Evolutionary conservation across 2,113 vertebrate genomes (phyloP), one percentile per base, ranked within the genome.

Genomic region (Hystrix brachyura): DNA sequence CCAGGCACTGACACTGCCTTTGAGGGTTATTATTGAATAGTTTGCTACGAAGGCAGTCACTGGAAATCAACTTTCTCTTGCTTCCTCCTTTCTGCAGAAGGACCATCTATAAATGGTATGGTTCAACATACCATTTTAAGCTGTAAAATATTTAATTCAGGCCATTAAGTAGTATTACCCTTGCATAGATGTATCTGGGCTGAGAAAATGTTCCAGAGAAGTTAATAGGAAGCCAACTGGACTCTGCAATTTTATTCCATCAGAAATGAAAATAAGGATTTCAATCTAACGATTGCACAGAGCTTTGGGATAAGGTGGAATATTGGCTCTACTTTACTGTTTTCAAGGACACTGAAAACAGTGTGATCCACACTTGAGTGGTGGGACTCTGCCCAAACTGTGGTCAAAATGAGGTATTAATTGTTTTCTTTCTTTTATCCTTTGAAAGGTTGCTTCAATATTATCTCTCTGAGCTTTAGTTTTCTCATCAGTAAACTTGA

Each of bases 11-110:
- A 98, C 91, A 90, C 91, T 97, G 84, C 93, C 86, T 53, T 67
- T 59, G 57, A 87, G 38, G 67, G 53, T 85, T 79, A 67, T 87
- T 79, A 71, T 55, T 60, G 15, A 90, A 53, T 86, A 92, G 96
- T 95, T 97, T 95, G 94, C 80, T 78, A 0, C 95, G 48, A 95
- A 95, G 51, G 76, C 84, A 72, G 92, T 53, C 76, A 29, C 92
- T 95, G 95, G 96, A 97, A 88, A 87, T 86, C 97, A 97, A 88
- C 94, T 90, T 96, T 87, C 67, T 65, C 72, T 90, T 23, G 51
- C 43, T 8, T 87, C 79, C 38, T 69, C 34, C 51, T 27, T 94
- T 85, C 67, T 89, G 90, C 64, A 55, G 48, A 93, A 94, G 90
- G 92, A 92, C 72, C 90, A 85, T 97, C 96, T 96, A 89, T 89